phyloP scores from a whole-genome alignment of 2,797 vertebrate species.

The Sebastes nivosus region DNA sequence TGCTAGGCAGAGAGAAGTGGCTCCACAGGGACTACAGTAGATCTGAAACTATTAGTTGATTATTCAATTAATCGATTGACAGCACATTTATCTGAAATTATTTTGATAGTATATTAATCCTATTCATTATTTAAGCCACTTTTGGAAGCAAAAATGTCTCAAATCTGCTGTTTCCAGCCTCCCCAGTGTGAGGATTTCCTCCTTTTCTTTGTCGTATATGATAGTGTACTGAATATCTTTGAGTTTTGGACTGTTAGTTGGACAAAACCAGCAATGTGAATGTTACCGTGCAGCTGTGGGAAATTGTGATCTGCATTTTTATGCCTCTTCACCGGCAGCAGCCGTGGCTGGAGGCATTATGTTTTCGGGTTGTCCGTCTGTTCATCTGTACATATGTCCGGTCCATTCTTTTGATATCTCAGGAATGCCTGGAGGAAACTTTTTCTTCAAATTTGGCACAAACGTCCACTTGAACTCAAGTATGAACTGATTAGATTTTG shows the following conservation, averaged over 20 bases:
- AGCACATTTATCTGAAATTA: neutral
- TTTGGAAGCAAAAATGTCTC: neutral
- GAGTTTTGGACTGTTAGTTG: neutral
- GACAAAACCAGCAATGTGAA: neutral
- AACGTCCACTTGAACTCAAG: too few relatives aligned
- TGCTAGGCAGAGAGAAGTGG: conserved; percentile 10
- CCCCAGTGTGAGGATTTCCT: neutral
- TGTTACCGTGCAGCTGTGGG: neutral
- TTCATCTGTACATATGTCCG: too few relatives aligned
- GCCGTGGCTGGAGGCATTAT: too few relatives aligned
- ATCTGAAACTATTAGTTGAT: neutral
- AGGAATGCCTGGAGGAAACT: too few relatives aligned
- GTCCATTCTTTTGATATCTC: too few relatives aligned
- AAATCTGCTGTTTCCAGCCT: neutral
- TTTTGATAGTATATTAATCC: neutral
- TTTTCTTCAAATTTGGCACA: too few relatives aligned
- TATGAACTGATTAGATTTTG: too few relatives aligned
- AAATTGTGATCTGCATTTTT: neutral
- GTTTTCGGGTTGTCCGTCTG: too few relatives aligned
- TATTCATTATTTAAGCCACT: neutral
- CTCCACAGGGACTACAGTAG: neutral
- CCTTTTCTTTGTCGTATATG: too few relatives aligned
- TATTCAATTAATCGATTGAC: neutral
- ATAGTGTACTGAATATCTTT: neutral
- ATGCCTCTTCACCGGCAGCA: too few relatives aligned